These are phyloP conservation scores for Xiphophorus maculatus DNA, from an alignment of 2,113 vertebrate species.

Conservation along the genomic window DNA sequence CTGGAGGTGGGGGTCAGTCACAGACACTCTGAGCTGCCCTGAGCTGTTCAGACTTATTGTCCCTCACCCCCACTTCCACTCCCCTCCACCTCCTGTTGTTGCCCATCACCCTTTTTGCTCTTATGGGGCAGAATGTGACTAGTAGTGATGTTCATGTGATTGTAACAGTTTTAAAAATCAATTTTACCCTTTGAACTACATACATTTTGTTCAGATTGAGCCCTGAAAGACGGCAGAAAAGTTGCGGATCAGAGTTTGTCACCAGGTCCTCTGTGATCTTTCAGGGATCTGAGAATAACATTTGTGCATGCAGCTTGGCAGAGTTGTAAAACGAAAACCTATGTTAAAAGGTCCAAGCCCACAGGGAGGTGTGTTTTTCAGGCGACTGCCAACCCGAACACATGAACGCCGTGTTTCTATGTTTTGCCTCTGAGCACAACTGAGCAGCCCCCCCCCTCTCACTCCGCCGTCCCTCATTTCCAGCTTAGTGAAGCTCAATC, in stretches of 20 bases:
- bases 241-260: neutral
- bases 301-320: conserved; percentile 24
- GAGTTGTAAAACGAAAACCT: conserved; percentile 41
- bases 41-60: conserved; percentile 73
- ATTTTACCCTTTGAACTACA: neutral
- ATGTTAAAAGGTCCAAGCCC: conserved; percentile 32
- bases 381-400: conserved; percentile 29
- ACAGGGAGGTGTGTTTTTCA: conserved; percentile 11
- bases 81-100: conserved; percentile 48
- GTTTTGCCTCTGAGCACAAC: conserved; percentile 53
- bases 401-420: conserved; percentile 54
- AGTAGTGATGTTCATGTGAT: conserved; percentile 17
- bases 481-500: conserved; percentile 67
- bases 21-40: conserved; percentile 73
- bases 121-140: conserved; percentile 31
- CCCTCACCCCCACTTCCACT: conserved; percentile 25
- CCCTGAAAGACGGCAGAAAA: neutral
- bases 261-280: conserved; percentile 14
- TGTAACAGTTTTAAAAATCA: conserved; percentile 8
- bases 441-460: conserved; percentile 31
- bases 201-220: neutral
- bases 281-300: conserved; percentile 8
- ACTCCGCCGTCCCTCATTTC: neutral
- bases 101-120: conserved; percentile 31
- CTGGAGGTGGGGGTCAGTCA: conserved; percentile 37